Evolutionary conservation across 2,113 vertebrate genomes (phyloP).

Genomic region (Neodontobutis hainanensis): DNA sequence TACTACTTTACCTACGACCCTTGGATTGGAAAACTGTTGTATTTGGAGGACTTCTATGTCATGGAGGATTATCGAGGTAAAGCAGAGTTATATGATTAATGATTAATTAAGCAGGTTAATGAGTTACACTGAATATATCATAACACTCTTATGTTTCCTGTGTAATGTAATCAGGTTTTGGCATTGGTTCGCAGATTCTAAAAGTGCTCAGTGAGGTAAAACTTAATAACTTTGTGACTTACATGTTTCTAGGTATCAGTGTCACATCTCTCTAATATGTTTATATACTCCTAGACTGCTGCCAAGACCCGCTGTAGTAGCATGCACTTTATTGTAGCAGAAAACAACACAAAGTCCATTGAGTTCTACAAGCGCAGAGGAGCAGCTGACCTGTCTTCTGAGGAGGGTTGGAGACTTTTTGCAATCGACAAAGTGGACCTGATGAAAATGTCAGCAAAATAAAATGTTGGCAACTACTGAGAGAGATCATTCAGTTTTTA

Average conservation of each 20-base stretch:
- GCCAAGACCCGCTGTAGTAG: conserved; percentile 78
- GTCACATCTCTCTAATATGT: neutral
- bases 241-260: neutral
- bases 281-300: conserved; percentile 71
- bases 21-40: conserved; percentile 80
- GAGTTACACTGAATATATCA: conserved; percentile 3
- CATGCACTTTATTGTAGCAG: conserved; percentile 83
- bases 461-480: conserved; percentile 35
- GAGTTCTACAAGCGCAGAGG: conserved; percentile 73
- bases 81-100: neutral
- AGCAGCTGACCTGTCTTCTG: conserved; percentile 72
- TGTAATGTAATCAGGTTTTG: conserved; percentile 70
- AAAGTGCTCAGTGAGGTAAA: conserved; percentile 81
- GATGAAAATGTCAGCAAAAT: conserved; percentile 67
- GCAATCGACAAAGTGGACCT: conserved; percentile 76
- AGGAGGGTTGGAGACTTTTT: conserved; percentile 83
- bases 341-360: conserved; percentile 78
- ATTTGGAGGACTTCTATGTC: conserved; percentile 84
- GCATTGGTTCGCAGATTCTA: conserved; percentile 78
- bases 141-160: neutral
- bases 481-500: neutral
- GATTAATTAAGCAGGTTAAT: conserved; percentile 36
- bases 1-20: conserved; percentile 83
- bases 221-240: neutral
- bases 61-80: conserved; percentile 75